Conservation (phyloP, 2,888 invertebrate genomes). For the Xanthia icteritia region DNA sequence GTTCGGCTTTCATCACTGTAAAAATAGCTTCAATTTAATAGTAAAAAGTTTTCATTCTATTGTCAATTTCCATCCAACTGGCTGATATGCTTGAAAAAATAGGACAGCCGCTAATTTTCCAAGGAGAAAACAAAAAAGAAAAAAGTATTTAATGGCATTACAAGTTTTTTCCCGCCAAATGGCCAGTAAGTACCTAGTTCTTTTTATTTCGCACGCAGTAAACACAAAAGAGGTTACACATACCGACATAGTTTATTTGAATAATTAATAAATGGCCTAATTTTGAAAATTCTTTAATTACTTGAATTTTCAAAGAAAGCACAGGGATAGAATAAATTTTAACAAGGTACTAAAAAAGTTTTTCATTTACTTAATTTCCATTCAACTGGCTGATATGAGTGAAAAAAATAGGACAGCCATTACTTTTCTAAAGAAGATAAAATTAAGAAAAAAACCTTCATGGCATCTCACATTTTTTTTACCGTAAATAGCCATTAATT, state of each 20-base stretch:
- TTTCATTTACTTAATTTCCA: not conserved
- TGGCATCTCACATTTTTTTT: not conserved
- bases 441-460: too few species aligned
- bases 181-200: not conserved
- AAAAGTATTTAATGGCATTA: not conserved
- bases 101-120: not conserved
- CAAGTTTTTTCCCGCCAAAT: not conserved
- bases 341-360: not conserved
- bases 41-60: not conserved
- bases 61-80: not conserved
- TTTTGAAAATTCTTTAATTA: not conserved
- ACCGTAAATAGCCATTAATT: not conserved
- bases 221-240: constrained; percentile 13
- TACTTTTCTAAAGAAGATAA: not conserved
- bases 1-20: constrained; percentile 48
- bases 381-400: not conserved
- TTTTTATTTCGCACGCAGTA: not conserved
- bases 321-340: too few species aligned
- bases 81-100: not conserved
- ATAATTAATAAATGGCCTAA: not conserved
- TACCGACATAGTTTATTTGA: not conserved
- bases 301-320: not conserved
- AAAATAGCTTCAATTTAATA: not conserved
- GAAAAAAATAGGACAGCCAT: too few species aligned
- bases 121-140: not conserved